Base-by-base conservation (phyloP, 1,140 invertebrate species). In the Muscidifurax raptorellus region DNA sequence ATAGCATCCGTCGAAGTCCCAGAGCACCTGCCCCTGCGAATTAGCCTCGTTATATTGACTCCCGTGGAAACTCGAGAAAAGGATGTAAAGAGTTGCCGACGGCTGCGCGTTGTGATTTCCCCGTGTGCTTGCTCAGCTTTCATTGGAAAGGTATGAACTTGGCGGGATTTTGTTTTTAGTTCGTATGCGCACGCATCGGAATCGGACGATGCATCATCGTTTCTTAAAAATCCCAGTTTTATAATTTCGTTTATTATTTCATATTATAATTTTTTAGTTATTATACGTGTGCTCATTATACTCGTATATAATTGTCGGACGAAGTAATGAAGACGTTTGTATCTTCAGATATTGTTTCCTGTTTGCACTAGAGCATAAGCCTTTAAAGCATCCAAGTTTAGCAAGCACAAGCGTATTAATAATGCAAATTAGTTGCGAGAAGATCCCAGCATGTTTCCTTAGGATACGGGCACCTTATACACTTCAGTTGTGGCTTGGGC, bases 1-100 rank as follows among this genome's bases (percentile, higher is more conserved):
- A 47, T 40, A 44, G 36, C 40, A 75, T 75, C 22, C 18, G 30
- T 18, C 6, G 27, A 4, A n/a, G 27, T 71, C 69, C 64, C 64
- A 5, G 22, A 25, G 64, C 64, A 18, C 64, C 18, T n/a, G 28
- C 69, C 69, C 27, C 69, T 15, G 4, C 32, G 36, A 40, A 44
- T 75, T 75, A 40, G 30, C 72, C 72, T 75, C 72, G 36, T 76
- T 76, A 13, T 52, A 47, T 76, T 27, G 74, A 76, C 25, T 27
- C 7, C 74, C 15, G 22, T 59, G 18, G 6, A 59, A 59, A 22
- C 52, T 59, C 1, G 4, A 22, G 52, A 7, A 22, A n/a, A 59
- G 52, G 52, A n/a, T 59, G 52, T 18, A 59, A 59, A 59, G 52
- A 59, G 1, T 6, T 59, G 18, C 52, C 6, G 22, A 59, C 52